Percentiles rank a stretch among this genome's conserved stretches.
phyloP scores from a whole-genome alignment of 1,140 invertebrate species.

The Temnothorax nylanderi region DNA sequence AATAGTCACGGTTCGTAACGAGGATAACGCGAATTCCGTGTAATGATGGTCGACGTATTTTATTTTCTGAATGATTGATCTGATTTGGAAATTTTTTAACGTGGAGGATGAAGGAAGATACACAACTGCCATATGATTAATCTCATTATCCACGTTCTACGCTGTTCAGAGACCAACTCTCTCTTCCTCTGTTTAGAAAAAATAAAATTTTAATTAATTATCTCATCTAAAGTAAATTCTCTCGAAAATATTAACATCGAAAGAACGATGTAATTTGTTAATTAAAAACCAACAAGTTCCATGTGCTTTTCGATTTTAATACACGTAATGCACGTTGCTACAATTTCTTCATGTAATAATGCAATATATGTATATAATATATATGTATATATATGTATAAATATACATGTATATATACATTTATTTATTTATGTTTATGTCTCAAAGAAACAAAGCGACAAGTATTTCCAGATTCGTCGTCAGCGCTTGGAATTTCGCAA shows the following conservation, averaged over 20 bases:
- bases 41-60: neutral
- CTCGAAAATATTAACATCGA: neutral
- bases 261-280: conserved; percentile 1
- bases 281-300: conserved; percentile 14
- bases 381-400: neutral
- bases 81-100: neutral
- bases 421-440: neutral
- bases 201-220: conserved; percentile 18
- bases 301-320: neutral
- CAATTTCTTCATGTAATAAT: neutral
- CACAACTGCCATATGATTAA: neutral
- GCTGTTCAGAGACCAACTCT: neutral
- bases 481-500: neutral
- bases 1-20: neutral
- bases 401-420: neutral
- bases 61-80: conserved; percentile 25
- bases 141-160: neutral
- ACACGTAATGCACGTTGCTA: neutral
- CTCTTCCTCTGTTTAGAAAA: neutral
- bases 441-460: neutral
- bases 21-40: neutral
- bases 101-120: neutral
- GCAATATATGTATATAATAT: neutral
- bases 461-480: neutral
- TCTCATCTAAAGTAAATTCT: neutral